Percentiles rank a stretch among this genome's conserved stretches.
phyloP scores from a whole-genome alignment of 2,888 invertebrate genomes.

The Plagodis dolabraria region DNA sequence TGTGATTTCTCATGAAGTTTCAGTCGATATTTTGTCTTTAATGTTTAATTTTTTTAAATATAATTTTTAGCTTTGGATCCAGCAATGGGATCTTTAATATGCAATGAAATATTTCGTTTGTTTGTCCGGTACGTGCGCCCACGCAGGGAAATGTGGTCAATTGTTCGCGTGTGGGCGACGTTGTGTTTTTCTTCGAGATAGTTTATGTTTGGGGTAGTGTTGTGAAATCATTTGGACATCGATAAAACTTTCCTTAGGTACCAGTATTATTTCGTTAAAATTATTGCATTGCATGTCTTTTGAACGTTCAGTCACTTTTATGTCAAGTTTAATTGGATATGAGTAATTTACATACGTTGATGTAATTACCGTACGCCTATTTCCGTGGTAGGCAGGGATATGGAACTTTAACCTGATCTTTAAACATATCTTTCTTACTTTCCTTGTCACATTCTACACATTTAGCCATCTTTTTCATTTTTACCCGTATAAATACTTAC shows the following conservation, averaged over 20 bases:
- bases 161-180: slow-evolving; percentile 54
- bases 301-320: no score
- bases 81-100: background rate
- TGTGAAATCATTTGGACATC: slow-evolving; percentile 27
- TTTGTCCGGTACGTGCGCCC: slow-evolving; percentile 52
- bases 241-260: slow-evolving; percentile 1
- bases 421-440: no score
- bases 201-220: slow-evolving; percentile 51
- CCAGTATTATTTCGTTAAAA: no score
- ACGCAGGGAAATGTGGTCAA: slow-evolving; percentile 63
- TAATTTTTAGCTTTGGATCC: background rate
- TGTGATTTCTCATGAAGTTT: background rate
- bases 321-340: no score
- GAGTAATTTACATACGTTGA: no score
- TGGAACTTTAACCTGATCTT: no score
- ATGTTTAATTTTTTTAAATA: background rate
- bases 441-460: no score
- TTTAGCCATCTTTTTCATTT: no score
- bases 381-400: no score
- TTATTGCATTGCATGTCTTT: no score
- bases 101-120: slow-evolving; percentile 2
- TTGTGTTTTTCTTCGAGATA: slow-evolving; percentile 70
- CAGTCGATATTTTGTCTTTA: background rate
- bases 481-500: no score
- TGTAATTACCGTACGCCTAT: no score